Conservation (phyloP, 2,888 invertebrate species). For the Dolichopus griseipennis region DNA sequence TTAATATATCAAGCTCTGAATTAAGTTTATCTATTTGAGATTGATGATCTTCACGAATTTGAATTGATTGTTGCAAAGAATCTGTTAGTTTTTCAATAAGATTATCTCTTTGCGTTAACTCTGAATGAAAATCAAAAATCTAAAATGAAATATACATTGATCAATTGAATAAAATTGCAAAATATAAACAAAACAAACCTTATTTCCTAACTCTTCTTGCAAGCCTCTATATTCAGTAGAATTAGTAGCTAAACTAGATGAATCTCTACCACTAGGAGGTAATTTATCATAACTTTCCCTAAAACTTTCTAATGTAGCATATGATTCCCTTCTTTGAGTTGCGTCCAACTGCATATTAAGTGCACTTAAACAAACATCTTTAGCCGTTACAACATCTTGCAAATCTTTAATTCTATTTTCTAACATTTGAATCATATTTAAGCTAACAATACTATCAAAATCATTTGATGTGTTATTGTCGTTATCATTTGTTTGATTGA, state of each 20-base stretch:
- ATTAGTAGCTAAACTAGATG: conserved; percentile 37
- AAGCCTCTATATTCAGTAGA: conserved; percentile 64
- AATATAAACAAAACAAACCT: conserved; percentile 44
- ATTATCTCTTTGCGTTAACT: conserved; percentile 59
- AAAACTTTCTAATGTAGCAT: conserved; percentile 23
- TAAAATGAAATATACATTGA: conserved; percentile 39
- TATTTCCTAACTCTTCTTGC: conserved; percentile 58
- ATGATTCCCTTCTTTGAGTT: conserved; percentile 28
- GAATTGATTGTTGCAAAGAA: conserved; percentile 58
- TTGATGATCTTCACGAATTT: conserved; percentile 53
- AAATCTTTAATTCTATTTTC: conserved; percentile 38
- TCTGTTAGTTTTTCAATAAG: conserved; percentile 63
- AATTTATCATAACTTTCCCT: conserved; percentile 24
- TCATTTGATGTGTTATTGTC: conserved; percentile 15
- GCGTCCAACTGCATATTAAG: conserved; percentile 36
- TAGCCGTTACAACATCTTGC: conserved; percentile 34
- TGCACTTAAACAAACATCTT: conserved; percentile 37
- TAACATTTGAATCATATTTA: conserved; percentile 35
- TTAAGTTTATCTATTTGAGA: conserved; percentile 53
- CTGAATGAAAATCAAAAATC: conserved; percentile 65
- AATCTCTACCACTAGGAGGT: conserved; percentile 37
- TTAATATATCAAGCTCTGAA: conserved; percentile 50
- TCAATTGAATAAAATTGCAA: neutral
- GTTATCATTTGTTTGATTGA: neutral
- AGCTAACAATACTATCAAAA: conserved; percentile 30